phyloP scores from a whole-genome alignment of 2,888 invertebrate species.

The Anarsia innoxiella region DNA sequence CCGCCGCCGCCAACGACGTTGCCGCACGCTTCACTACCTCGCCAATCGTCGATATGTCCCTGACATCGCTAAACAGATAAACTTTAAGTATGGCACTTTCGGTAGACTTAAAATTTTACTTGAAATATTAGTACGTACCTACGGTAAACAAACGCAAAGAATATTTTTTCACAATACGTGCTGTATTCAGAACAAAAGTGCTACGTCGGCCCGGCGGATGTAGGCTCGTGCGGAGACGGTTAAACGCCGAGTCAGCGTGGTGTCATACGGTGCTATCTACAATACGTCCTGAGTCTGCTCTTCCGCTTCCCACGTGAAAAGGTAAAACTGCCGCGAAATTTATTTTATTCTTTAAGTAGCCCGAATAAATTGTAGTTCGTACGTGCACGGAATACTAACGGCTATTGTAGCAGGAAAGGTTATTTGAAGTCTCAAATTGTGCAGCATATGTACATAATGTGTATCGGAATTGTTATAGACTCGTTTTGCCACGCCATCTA shows the following conservation, averaged over 20 bases:
- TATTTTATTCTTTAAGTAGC: conserved; percentile 56
- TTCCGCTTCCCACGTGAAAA: conserved; percentile 50
- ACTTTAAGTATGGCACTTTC: too few relatives aligned
- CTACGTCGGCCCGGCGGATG: conserved; percentile 29
- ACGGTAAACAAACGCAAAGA: neutral
- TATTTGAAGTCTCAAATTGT: neutral
- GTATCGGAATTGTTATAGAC: too few relatives aligned
- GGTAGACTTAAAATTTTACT: too few relatives aligned
- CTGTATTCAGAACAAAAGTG: conserved; percentile 24
- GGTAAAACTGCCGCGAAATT: conserved; percentile 54
- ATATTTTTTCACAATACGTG: conserved; percentile 7
- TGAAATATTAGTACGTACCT: conserved; percentile 20
- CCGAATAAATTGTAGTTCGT: conserved; percentile 58
- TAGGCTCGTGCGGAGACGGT: conserved; percentile 31
- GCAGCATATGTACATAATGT: too few relatives aligned
- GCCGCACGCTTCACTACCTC: too few relatives aligned
- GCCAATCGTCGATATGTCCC: too few relatives aligned
- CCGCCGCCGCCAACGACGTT: neutral
- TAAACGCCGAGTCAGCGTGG: conserved; percentile 48
- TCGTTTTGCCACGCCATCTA: too few relatives aligned
- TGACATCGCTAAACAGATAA: too few relatives aligned
- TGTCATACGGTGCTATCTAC: conserved; percentile 44
- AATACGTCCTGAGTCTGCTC: conserved; percentile 47
- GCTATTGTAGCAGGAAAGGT: conserved; percentile 18
- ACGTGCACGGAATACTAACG: conserved; percentile 50